These are phyloP conservation scores for Macquaria australasica DNA, from an alignment of 2,113 vertebrate species.

Conservation along the genomic window DNA sequence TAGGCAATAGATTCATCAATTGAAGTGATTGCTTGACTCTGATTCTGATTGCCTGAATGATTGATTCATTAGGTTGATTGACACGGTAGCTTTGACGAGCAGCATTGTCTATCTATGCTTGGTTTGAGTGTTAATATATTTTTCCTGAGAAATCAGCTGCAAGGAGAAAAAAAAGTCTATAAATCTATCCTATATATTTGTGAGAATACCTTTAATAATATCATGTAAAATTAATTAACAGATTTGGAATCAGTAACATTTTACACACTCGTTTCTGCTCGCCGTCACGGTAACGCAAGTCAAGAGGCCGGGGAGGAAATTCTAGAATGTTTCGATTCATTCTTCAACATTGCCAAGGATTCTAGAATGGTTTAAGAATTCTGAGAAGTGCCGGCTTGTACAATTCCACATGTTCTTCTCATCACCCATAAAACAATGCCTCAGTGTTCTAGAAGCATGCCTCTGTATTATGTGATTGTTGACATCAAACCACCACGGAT, in stretches of 20 bases:
- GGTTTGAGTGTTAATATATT: slow-evolving; percentile 63
- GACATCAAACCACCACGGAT: background rate
- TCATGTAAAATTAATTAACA: slow-evolving; percentile 22
- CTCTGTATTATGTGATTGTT: slow-evolving; percentile 30
- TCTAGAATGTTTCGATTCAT: background rate
- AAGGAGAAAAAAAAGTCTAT: slow-evolving; percentile 37
- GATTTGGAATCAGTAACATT: slow-evolving; percentile 31
- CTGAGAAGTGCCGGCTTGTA: slow-evolving; percentile 2
- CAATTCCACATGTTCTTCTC: slow-evolving; percentile 19
- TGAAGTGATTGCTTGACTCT: slow-evolving; percentile 39
- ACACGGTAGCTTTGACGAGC: slow-evolving; percentile 4
- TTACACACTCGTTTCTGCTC: slow-evolving; percentile 5
- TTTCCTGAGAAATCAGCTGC: slow-evolving; percentile 58
- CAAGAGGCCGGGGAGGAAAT: background rate
- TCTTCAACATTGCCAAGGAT: background rate
- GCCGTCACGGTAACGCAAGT: background rate
- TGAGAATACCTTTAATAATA: slow-evolving; percentile 71
- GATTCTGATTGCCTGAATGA: slow-evolving; percentile 55
- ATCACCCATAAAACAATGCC: background rate
- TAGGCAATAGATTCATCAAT: slow-evolving; percentile 41
- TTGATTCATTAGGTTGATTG: slow-evolving; percentile 12
- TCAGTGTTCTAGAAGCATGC: slow-evolving; percentile 58
- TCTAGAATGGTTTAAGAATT: slow-evolving; percentile 12
- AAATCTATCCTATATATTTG: slow-evolving; percentile 76
- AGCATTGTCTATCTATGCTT: slow-evolving; percentile 46